Conservation (phyloP, 2,113 vertebrate genomes). For the Clupea harengus region DNA sequence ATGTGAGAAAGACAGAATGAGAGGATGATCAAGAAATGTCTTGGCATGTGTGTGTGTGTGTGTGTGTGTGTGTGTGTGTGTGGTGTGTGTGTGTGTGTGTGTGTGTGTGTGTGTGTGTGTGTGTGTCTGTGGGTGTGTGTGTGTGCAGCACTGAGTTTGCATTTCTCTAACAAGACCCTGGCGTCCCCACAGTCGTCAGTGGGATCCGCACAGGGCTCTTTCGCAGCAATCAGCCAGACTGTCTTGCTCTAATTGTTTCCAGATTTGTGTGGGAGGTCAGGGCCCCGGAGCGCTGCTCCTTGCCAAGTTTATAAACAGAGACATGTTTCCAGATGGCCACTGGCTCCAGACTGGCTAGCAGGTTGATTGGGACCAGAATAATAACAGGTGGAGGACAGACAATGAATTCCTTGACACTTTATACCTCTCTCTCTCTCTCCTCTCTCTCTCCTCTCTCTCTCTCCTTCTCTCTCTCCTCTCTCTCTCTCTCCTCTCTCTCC, state of each 20-base stretch:
- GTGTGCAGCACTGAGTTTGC: conserved; percentile 57
- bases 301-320: conserved; percentile 99
- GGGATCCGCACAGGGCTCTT: conserved; percentile 73
- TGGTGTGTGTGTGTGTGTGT: no score
- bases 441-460: conserved; percentile 28
- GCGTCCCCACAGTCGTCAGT: conserved; percentile 69
- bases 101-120: no score
- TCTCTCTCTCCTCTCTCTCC: no score
- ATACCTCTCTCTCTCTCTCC: conserved; percentile 73
- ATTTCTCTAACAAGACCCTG: conserved; percentile 73
- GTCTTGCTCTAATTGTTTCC: conserved; percentile 99
- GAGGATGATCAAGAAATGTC: neutral
- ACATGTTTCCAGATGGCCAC: conserved; percentile 99
- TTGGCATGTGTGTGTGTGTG: neutral
- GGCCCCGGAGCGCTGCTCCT: conserved; percentile 97
- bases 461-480: neutral
- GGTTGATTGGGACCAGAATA: conserved; percentile 99
- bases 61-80: conserved; percentile 26
- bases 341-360: conserved; percentile 99
- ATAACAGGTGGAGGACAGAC: conserved; percentile 99
- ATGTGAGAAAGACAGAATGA: neutral
- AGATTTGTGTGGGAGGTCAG: conserved; percentile 99
- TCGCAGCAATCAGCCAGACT: conserved; percentile 80
- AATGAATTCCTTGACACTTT: conserved; percentile 99
- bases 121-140: conserved; percentile 41